These are phyloP conservation scores for Sylvia borin DNA, from an alignment of 2,797 vertebrate genomes.

Conservation along the genomic window DNA sequence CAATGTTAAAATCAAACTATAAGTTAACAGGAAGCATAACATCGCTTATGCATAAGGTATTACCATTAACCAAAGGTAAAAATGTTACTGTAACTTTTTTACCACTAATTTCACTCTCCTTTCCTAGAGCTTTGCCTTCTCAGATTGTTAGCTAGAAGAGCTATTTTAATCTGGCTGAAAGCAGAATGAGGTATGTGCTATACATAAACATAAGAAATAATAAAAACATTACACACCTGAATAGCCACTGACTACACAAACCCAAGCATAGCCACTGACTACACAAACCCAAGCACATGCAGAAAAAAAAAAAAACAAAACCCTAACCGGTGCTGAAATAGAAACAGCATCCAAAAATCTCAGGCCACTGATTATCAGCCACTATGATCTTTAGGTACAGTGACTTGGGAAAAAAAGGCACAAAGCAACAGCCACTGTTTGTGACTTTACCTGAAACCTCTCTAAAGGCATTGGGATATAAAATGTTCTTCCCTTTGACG, in stretches of 20 bases:
- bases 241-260: neutral
- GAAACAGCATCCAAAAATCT: neutral
- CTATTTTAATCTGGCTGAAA: neutral
- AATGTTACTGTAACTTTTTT: neutral
- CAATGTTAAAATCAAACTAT: neutral
- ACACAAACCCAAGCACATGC: neutral
- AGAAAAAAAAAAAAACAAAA: neutral
- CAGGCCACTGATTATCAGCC: no score
- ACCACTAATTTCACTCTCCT: neutral
- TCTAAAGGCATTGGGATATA: neutral
- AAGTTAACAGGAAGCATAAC: neutral
- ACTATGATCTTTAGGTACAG: neutral
- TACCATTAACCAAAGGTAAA: neutral
- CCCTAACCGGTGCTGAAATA: neutral
- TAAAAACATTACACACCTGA: neutral
- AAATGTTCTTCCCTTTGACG: neutral
- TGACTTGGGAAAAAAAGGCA: neutral
- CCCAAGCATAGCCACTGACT: neutral
- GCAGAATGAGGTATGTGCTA: neutral
- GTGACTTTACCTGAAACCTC: neutral
- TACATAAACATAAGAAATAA: slow-evolving; percentile 1
- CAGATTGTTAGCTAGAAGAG: neutral
- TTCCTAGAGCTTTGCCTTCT: neutral
- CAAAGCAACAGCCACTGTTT: neutral
- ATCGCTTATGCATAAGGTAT: neutral